These are phyloP conservation scores for Phaetusa simplex DNA, from an alignment of 2,113 vertebrate species.

Conservation along the genomic window DNA sequence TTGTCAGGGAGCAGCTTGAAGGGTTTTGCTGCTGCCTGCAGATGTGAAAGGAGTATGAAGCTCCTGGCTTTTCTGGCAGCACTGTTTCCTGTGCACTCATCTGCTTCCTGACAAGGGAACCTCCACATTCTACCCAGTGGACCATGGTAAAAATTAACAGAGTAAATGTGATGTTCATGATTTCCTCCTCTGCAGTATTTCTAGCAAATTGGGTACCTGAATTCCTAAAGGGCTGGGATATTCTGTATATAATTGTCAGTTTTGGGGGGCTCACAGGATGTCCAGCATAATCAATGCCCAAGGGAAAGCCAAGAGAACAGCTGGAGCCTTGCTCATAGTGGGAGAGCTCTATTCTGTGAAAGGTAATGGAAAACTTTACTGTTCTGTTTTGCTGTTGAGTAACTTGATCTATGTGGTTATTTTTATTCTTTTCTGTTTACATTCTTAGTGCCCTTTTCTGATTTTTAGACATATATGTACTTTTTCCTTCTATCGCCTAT, in stretches of 20 bases:
- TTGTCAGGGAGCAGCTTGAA: not conserved
- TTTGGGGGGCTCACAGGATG: not conserved
- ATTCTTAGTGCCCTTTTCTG: conserved; percentile 50
- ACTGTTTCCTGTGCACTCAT: not conserved
- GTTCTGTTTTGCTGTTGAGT: conserved; percentile 61
- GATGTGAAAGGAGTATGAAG: not conserved
- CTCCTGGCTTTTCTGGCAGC: not conserved
- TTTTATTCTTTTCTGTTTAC: conserved; percentile 70
- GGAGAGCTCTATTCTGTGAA: conserved; percentile 46
- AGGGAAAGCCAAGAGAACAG: conserved; percentile 16
- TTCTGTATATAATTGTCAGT: not conserved
- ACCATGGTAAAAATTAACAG: not conserved
- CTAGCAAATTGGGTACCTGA: not conserved
- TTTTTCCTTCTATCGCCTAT: conserved; percentile 5
- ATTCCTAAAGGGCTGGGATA: not conserved
- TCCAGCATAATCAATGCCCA: not conserved
- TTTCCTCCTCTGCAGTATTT: not conserved
- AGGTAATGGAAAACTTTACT: conserved; percentile 66
- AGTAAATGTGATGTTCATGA: not conserved
- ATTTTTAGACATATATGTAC: conserved; percentile 23
- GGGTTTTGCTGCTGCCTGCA: not conserved
- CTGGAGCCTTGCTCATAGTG: conserved; percentile 4
- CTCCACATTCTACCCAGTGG: not conserved
- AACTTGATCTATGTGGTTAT: conserved; percentile 62
- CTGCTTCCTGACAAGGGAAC: not conserved